Base-by-base conservation (phyloP, 2,888 invertebrate species). In the Xestia ashworthii region DNA sequence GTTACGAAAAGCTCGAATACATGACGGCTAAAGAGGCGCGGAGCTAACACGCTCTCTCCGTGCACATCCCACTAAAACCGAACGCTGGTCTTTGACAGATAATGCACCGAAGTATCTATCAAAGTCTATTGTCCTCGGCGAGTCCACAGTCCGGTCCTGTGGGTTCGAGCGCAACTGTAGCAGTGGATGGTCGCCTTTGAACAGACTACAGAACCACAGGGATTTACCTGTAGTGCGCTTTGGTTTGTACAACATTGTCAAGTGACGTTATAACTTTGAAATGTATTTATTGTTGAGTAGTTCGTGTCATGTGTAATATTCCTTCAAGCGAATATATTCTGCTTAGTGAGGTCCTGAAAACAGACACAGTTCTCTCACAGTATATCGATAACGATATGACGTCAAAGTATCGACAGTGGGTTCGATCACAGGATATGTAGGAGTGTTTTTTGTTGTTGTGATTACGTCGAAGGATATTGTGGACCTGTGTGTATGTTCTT, bases 201-300 rank as follows among this genome's bases (percentile, higher is more conserved):
- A 88, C 87, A 88, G 90, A 85, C 87, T 89, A 89, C 84, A 85
- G 85, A 85, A 81, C 87, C 83, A 76, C 72, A 78, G 89, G 92
- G 92, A 93, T 93, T 93, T 89, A 90, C 89, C 89, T 91, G 91
- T 89, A 90, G 82, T 87, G 88, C 85, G 82, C 76, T 83, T 75
- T 87, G 83, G 87, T 88, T 89, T 87, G 87, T 88, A 90, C 89
- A 88, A 92, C 89, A 91, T 88, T 92, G 90, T 92, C 90, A 89
- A 89, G 89, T 78, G 69, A 83, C 53, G 84, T 84, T 86, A 81
- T 78, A 86, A 89, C 87, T 90, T 88, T 85, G 87, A 86, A 85
- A 87, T 87, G 75, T 84, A 77, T 85, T 89, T 88, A 87, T 71
- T 81, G 60, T 58, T 64, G 62, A 55, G 55, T 64, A 76, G 64